Evolutionary conservation across 2,113 vertebrate genomes (phyloP).

Genomic region (Amazona guildingii): DNA sequence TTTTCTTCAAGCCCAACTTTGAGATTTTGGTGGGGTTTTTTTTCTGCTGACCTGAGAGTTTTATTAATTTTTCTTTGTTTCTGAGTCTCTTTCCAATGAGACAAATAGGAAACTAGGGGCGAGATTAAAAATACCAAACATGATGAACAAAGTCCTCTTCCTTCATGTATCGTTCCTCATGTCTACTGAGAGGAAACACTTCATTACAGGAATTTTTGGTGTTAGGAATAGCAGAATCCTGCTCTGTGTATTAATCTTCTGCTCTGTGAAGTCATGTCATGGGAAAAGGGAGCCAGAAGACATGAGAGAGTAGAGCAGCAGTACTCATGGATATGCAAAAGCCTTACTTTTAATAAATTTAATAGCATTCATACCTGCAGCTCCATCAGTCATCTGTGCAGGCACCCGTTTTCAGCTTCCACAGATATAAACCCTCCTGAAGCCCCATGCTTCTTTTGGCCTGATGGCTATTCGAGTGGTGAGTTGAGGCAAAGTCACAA

Average conservation of each 20-base stretch:
- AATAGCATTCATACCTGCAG: neutral
- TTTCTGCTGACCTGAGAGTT: slow-evolving; percentile 30
- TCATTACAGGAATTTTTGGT: neutral
- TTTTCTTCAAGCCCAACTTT: neutral
- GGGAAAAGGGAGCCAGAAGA: neutral
- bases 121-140: neutral
- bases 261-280: neutral
- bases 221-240: neutral
- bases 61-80: neutral
- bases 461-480: neutral
- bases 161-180: neutral
- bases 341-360: neutral
- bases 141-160: neutral
- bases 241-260: neutral
- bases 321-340: neutral
- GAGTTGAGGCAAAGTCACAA: neutral
- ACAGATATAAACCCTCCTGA: neutral
- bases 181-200: neutral
- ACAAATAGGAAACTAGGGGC: slow-evolving; percentile 1
- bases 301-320: neutral
- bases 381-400: neutral
- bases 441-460: neutral
- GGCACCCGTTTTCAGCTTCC: neutral
- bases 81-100: slow-evolving; percentile 12
- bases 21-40: neutral